A percentile compares a stretch with the other conserved stretches of the same genome.
Conservation (phyloP, 2,113 vertebrate genomes). For the Callithrix jacchus region DNA sequence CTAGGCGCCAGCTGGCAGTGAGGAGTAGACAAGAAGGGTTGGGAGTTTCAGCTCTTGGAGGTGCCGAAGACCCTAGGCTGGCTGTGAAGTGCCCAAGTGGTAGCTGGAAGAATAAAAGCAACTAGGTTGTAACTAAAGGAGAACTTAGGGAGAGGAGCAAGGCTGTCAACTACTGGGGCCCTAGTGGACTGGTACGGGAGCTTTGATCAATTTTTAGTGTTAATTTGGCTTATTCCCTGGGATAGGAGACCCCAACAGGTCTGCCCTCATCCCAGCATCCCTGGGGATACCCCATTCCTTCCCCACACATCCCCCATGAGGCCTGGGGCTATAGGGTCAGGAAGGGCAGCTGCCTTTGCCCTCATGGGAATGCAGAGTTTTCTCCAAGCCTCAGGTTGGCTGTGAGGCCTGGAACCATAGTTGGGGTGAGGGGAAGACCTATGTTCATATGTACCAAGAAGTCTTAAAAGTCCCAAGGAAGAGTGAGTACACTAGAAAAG, state of each 20-base stretch:
- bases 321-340: constrained; percentile 11
- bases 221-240: neutral
- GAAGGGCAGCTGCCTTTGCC: constrained; percentile 60
- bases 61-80: constrained; percentile 54
- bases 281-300: neutral
- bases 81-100: constrained; percentile 17
- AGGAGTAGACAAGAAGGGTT: constrained; percentile 40
- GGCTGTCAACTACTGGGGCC: neutral
- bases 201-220: constrained; percentile 44
- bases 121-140: constrained; percentile 19
- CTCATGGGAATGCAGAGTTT: constrained; percentile 48
- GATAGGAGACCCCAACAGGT: neutral
- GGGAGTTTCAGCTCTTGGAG: constrained; percentile 43
- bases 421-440: constrained; percentile 46
- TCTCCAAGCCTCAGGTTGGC: constrained; percentile 40
- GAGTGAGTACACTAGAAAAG: constrained; percentile 66
- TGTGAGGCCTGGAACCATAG: constrained; percentile 40
- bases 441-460: constrained; percentile 63
- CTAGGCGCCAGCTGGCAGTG: constrained; percentile 30
- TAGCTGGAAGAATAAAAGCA: constrained; percentile 37
- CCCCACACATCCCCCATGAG: neutral
- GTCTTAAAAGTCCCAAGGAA: constrained; percentile 60
- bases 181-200: neutral
- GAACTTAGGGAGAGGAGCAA: neutral
- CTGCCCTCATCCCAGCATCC: constrained; percentile 18